Conservation (phyloP, 2,888 invertebrate genomes). For the Leucoma salicis region DNA sequence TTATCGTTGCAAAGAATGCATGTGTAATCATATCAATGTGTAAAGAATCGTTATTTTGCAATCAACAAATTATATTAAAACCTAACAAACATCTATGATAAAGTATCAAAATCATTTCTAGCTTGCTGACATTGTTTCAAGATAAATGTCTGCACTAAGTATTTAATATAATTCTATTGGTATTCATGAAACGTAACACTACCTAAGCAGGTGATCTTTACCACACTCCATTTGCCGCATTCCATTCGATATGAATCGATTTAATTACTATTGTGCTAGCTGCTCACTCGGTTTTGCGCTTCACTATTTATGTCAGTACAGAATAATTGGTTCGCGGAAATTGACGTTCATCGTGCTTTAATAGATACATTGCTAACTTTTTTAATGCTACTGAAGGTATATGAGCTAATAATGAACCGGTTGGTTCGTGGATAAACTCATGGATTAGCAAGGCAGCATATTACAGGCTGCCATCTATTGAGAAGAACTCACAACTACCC, state of each 20-base stretch:
- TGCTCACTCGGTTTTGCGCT: slow-evolving; percentile 28
- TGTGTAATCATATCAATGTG: too few species aligned
- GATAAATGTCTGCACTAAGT: slow-evolving; percentile 11
- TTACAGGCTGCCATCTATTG: too few species aligned
- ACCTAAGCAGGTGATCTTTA: slow-evolving; percentile 50
- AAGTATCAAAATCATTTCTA: too few species aligned
- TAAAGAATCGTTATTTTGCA: too few species aligned
- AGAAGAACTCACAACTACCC: too few species aligned
- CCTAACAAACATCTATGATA: too few species aligned
- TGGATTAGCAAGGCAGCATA: too few species aligned
- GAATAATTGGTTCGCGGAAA: slow-evolving; percentile 23
- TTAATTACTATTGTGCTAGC: slow-evolving; percentile 36
- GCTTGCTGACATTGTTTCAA: not conserved
- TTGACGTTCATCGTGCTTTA: not conserved
- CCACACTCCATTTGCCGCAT: slow-evolving; percentile 53
- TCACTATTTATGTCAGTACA: slow-evolving; percentile 20
- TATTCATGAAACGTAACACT: slow-evolving; percentile 27
- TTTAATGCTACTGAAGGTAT: not conserved
- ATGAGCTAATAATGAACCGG: too few species aligned
- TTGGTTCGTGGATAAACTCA: too few species aligned
- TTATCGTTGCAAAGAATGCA: too few species aligned
- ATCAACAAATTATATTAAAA: too few species aligned
- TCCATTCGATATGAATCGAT: slow-evolving; percentile 41
- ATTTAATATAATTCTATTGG: slow-evolving; percentile 17
- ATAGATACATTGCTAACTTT: not conserved